These are phyloP conservation scores for Isoperla grammatica DNA, from an alignment of 2,888 invertebrate genomes.

Conservation along the genomic window DNA sequence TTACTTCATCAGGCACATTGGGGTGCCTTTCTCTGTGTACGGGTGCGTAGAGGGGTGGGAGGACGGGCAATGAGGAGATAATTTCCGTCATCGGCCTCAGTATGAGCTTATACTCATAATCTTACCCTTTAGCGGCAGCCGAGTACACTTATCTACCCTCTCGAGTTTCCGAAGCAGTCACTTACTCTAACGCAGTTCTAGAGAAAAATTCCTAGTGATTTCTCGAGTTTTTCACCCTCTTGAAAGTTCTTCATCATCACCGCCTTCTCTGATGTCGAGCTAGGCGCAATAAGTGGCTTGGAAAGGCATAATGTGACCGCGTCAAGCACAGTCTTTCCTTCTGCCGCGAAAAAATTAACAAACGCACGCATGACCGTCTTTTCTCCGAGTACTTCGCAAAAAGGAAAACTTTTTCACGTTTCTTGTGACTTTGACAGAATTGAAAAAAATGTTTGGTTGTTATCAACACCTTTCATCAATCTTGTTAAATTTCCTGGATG, in stretches of 20 bases:
- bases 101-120: slow-evolving; percentile 12
- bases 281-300: slow-evolving; percentile 24
- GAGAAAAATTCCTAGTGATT: slow-evolving; percentile 20
- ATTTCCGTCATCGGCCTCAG: slow-evolving; percentile 23
- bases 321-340: slow-evolving; percentile 19
- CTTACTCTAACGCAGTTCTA: background rate
- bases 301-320: slow-evolving; percentile 24
- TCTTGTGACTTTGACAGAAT: slow-evolving; percentile 4
- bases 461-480: slow-evolving; percentile 11
- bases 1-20: slow-evolving; percentile 32
- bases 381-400: slow-evolving; percentile 23
- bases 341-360: slow-evolving; percentile 26
- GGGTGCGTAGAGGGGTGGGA: slow-evolving; percentile 22
- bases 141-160: slow-evolving; percentile 19
- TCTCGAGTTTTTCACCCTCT: slow-evolving; percentile 15
- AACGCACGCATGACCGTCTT: slow-evolving; percentile 25
- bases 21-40: slow-evolving; percentile 29
- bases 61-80: slow-evolving; percentile 21
- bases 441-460: slow-evolving; percentile 1
- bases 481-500: slow-evolving; percentile 6
- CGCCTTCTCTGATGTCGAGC: slow-evolving; percentile 16
- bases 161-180: slow-evolving; percentile 9
- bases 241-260: slow-evolving; percentile 19
- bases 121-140: slow-evolving; percentile 17
- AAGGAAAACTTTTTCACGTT: slow-evolving; percentile 1